phyloP scores from a whole-genome alignment of 2,888 invertebrate genomes.

The Hanleya hanleyi region DNA sequence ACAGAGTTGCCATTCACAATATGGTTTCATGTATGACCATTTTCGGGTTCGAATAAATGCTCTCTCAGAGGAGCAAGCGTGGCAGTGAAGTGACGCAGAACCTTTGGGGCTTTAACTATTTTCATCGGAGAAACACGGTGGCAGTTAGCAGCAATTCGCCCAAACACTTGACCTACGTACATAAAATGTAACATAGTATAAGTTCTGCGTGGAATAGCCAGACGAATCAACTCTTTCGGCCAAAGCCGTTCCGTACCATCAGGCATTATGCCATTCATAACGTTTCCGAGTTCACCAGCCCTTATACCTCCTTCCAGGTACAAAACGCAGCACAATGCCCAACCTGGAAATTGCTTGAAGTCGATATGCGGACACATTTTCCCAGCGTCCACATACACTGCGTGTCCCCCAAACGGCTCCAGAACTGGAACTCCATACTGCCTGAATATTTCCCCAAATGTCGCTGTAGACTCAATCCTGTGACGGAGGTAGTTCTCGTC shows the following conservation, averaged over 20 bases:
- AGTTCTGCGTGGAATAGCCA: not conserved
- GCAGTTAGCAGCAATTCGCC: not conserved
- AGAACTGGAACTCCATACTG: slow-evolving; percentile 12
- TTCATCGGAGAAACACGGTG: not conserved
- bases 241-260: not conserved
- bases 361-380: slow-evolving; percentile 12
- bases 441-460: slow-evolving; percentile 11
- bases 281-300: not conserved
- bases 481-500: slow-evolving; percentile 20
- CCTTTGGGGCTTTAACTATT: not conserved
- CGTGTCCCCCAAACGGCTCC: slow-evolving; percentile 16
- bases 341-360: not conserved
- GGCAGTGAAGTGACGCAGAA: not conserved
- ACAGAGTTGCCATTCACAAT: too few species aligned
- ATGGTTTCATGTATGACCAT: too few species aligned
- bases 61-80: not conserved
- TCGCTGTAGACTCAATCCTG: slow-evolving; percentile 11
- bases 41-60: not conserved
- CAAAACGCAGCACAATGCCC: slow-evolving; percentile 20
- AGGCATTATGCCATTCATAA: not conserved
- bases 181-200: slow-evolving; percentile 3
- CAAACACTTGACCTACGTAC: not conserved
- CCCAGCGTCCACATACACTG: slow-evolving; percentile 21
- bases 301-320: slow-evolving; percentile 21
- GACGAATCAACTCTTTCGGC: not conserved